phyloP scores from a whole-genome alignment of 2,888 invertebrate genomes.

The Drosophila nigricruria region DNA sequence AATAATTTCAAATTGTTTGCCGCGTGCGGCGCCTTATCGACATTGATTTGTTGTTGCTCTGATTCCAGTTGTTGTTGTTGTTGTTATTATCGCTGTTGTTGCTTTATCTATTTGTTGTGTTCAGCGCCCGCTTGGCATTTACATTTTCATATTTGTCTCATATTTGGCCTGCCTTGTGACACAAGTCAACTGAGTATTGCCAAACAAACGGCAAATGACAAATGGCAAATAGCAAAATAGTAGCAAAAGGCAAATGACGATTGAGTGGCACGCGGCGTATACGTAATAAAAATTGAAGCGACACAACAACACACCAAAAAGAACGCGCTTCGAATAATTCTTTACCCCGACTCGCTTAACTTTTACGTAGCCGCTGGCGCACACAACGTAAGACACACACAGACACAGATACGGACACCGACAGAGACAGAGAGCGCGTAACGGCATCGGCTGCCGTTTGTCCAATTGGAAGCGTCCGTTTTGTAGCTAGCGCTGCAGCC shows the following conservation, averaged over 20 bases:
- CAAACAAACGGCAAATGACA: slow-evolving; percentile 56
- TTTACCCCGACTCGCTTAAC: slow-evolving; percentile 26
- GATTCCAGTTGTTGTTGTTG: slow-evolving; percentile 15
- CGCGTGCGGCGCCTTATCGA: slow-evolving; percentile 66
- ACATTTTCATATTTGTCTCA: slow-evolving; percentile 69
- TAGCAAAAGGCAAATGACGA: slow-evolving; percentile 42
- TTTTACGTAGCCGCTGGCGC: slow-evolving; percentile 36
- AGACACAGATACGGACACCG: neutral
- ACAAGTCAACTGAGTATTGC: slow-evolving; percentile 57
- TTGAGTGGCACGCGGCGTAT: slow-evolving; percentile 65
- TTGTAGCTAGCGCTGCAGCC: slow-evolving; percentile 71
- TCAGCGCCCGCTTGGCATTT: slow-evolving; percentile 50
- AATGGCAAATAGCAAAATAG: slow-evolving; percentile 15
- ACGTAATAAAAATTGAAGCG: slow-evolving; percentile 67
- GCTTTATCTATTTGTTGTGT: slow-evolving; percentile 54
- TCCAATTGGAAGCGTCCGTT: slow-evolving; percentile 35
- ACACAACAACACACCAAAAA: slow-evolving; percentile 27
- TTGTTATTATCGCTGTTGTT: slow-evolving; percentile 48
- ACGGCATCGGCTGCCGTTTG: slow-evolving; percentile 7
- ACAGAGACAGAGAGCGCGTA: slow-evolving; percentile 1
- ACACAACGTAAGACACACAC: slow-evolving; percentile 6
- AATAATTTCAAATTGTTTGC: slow-evolving; percentile 54
- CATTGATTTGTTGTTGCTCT: slow-evolving; percentile 55
- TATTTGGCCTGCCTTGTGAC: slow-evolving; percentile 69
- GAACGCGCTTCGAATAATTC: slow-evolving; percentile 53